Percentiles rank a stretch among this genome's conserved stretches.
Conservation (phyloP, 2,113 vertebrate species). For the Ancistrus triradiatus region DNA sequence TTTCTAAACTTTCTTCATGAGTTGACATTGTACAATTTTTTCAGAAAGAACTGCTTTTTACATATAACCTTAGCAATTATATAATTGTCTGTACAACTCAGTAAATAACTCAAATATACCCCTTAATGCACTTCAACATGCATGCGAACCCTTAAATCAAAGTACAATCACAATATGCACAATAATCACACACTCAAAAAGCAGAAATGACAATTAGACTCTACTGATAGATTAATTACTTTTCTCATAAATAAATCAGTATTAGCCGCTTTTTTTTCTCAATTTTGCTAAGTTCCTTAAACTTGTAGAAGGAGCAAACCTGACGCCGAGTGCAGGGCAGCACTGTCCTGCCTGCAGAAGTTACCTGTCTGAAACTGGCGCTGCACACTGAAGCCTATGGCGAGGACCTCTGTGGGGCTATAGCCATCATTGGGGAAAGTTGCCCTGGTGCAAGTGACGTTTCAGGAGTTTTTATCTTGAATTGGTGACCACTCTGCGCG, state of each 20-base stretch:
- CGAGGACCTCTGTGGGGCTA: no score
- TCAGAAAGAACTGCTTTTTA: not conserved
- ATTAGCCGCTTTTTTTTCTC: not conserved
- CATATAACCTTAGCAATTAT: not conserved
- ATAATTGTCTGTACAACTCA: no score
- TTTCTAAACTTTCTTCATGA: constrained; percentile 4
- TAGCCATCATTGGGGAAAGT: no score
- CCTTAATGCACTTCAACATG: not conserved
- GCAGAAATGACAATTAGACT: not conserved
- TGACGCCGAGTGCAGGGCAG: not conserved
- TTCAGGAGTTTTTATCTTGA: no score
- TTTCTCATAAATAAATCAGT: not conserved
- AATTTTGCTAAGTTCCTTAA: not conserved
- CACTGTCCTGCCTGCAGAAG: no score
- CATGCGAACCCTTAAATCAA: no score
- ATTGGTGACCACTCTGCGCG: no score
- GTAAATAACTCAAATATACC: not conserved
- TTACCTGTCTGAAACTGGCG: no score
- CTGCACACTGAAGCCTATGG: no score
- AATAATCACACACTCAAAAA: not conserved
- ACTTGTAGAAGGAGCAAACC: not conserved
- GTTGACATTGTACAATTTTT: constrained; percentile 8
- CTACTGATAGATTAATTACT: not conserved
- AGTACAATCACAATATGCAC: no score
- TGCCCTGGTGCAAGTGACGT: no score